These are phyloP conservation scores for Lepidotrigona ventralis DNA, from an alignment of 1,140 invertebrate genomes.

Conservation along the genomic window DNA sequence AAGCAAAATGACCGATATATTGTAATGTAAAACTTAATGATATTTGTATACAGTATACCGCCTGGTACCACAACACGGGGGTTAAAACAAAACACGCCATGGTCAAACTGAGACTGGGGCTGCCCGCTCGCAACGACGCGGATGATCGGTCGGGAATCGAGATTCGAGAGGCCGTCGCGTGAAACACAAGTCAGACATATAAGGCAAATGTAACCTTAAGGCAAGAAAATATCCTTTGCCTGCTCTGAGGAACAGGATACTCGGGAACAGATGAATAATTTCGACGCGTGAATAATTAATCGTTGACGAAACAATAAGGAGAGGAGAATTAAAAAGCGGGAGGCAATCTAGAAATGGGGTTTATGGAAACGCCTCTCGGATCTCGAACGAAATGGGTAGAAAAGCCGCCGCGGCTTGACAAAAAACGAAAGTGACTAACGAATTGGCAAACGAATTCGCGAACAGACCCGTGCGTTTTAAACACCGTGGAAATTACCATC, in stretches of 20 bases:
- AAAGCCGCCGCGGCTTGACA: conserved; percentile 23
- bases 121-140: conserved; percentile 74
- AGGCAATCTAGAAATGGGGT: not conserved
- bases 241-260: not conserved
- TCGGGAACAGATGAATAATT: not conserved
- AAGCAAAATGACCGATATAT: conserved; percentile 69
- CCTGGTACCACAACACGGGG: conserved; percentile 71
- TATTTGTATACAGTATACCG: conserved; percentile 79
- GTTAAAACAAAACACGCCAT: conserved; percentile 69
- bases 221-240: not conserved
- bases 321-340: too few relatives aligned
- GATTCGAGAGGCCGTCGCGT: conserved; percentile 38
- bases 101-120: conserved; percentile 70
- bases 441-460: conserved; percentile 63
- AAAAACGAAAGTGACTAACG: conserved; percentile 30
- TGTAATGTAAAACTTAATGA: conserved; percentile 79
- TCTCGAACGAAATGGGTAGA: conserved; percentile 28
- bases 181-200: not conserved
- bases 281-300: not conserved
- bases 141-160: conserved; percentile 46
- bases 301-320: not conserved
- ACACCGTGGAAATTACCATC: conserved; percentile 78
- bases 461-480: conserved; percentile 63
- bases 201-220: too few relatives aligned
- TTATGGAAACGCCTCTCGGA: conserved; percentile 13